phyloP scores from a whole-genome alignment of 2,113 vertebrate genomes.

The Plecturocebus donacophilus region DNA sequence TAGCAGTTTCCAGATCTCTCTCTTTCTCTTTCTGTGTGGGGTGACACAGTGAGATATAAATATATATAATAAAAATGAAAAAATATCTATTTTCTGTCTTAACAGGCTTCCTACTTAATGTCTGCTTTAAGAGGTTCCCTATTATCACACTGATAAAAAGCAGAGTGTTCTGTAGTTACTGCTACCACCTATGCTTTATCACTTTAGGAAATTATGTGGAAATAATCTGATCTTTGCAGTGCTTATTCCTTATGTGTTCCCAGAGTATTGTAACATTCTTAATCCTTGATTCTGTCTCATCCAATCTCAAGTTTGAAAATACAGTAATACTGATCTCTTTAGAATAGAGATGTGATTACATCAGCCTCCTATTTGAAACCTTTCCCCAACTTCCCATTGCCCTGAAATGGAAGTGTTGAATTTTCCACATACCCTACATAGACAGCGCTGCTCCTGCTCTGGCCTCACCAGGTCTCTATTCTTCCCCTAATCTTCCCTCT shows the following conservation, averaged over 20 bases:
- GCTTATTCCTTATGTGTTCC: background rate
- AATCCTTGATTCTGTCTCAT: background rate
- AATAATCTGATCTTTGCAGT: background rate
- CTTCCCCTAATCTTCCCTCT: background rate
- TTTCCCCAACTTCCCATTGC: background rate
- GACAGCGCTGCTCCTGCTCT: background rate
- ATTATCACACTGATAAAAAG: background rate
- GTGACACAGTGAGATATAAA: background rate
- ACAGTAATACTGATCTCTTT: background rate
- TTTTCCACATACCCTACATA: background rate
- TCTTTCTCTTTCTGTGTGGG: background rate
- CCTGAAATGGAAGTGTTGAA: background rate
- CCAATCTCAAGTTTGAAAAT: background rate
- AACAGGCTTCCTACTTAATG: background rate
- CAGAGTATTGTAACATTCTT: background rate
- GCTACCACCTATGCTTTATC: background rate
- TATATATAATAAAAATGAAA: background rate
- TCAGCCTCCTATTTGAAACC: background rate
- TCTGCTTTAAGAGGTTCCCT: slow-evolving; percentile 1
- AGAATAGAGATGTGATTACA: background rate
- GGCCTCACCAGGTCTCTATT: background rate
- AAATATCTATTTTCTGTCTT: background rate
- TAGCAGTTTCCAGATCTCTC: background rate
- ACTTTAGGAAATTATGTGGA: slow-evolving; percentile 15
- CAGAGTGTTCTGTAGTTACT: background rate